Conservation (phyloP, 2,113 vertebrate species). For the Lycocorax pyrrhopterus region DNA sequence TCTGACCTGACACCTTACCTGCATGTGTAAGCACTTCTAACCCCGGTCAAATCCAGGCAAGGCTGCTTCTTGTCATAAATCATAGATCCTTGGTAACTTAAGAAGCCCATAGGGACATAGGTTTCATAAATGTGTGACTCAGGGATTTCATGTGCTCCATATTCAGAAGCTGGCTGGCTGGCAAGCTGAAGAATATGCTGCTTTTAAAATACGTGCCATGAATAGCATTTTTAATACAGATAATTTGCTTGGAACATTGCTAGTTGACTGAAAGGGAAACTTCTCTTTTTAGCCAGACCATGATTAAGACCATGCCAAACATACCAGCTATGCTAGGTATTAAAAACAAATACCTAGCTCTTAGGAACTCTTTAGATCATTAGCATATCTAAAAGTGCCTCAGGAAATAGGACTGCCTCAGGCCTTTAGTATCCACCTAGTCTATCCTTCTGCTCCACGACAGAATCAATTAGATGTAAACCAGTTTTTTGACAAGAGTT, state of each 20-base stretch:
- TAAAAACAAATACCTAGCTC: background rate
- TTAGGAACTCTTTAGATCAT: background rate
- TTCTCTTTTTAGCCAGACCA: background rate
- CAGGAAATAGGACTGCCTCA: background rate
- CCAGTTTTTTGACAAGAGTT: background rate
- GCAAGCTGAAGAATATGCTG: background rate
- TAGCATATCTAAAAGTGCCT: background rate
- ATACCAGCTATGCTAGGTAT: background rate
- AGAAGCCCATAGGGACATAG: background rate
- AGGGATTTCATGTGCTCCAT: background rate
- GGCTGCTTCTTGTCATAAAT: background rate
- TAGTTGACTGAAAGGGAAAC: background rate
- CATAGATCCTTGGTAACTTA: background rate
- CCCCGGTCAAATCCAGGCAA: background rate
- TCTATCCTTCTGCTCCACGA: background rate
- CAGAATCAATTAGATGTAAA: background rate
- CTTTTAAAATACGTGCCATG: background rate
- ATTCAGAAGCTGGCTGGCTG: background rate
- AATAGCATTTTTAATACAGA: background rate
- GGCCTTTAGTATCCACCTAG: background rate
- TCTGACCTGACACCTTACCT: background rate
- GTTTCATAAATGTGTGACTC: background rate
- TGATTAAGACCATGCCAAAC: background rate
- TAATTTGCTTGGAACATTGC: background rate
- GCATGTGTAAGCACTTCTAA: rapidly evolving